Evolutionary conservation across 2,888 invertebrate species (phyloP).

Genomic region (Eurois occulta): DNA sequence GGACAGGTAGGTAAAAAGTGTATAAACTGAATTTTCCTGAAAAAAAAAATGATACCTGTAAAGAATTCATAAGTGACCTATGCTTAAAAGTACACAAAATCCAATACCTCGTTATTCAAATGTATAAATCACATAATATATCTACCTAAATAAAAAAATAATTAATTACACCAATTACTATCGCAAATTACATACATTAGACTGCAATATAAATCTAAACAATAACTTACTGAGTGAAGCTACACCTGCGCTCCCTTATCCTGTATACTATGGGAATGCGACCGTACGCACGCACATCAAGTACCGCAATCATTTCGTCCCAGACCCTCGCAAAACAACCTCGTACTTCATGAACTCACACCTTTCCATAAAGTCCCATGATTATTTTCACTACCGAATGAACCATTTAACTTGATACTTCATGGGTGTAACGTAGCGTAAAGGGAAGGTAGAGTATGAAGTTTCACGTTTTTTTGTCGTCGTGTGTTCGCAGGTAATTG

Average conservation of each 20-base stretch:
- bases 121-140: background rate
- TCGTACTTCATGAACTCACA: slow-evolving; percentile 76
- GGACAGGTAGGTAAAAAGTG: background rate
- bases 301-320: slow-evolving; percentile 68
- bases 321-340: slow-evolving; percentile 67
- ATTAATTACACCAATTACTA: slow-evolving; percentile 19
- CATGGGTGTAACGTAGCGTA: slow-evolving; percentile 75
- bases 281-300: slow-evolving; percentile 79
- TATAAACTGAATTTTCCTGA: no score
- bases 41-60: background rate
- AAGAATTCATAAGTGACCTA: background rate
- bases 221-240: slow-evolving; percentile 77
- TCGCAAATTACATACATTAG: slow-evolving; percentile 32
- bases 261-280: slow-evolving; percentile 87
- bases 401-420: slow-evolving; percentile 73
- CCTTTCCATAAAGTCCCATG: slow-evolving; percentile 78
- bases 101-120: background rate
- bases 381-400: slow-evolving; percentile 68
- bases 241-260: slow-evolving; percentile 82
- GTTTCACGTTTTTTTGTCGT: slow-evolving; percentile 76
- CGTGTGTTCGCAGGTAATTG: slow-evolving; percentile 71
- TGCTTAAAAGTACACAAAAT: background rate
- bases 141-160: background rate
- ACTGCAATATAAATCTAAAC: slow-evolving; percentile 44
- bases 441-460: slow-evolving; percentile 77